Evolutionary conservation across 2,888 invertebrate species (phyloP).

Genomic region (Hypercompe scribonia): DNA sequence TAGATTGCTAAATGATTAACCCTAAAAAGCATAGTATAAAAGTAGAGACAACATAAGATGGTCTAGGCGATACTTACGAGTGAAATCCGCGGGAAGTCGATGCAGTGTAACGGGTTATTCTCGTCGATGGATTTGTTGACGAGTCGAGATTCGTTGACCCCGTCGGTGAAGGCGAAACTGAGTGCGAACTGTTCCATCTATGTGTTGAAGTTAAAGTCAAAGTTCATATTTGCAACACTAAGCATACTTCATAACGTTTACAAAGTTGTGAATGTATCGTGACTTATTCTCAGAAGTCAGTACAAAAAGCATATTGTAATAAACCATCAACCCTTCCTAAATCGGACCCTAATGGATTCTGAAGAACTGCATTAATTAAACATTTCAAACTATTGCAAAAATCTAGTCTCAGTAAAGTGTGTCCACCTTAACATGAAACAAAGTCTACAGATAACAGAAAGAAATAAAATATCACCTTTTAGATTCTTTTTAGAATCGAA

Average conservation of each 20-base stretch:
- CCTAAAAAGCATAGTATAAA: conserved; percentile 56
- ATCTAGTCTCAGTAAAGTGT: neutral
- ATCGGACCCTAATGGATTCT: neutral
- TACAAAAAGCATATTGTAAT: neutral
- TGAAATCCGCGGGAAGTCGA: conserved; percentile 80
- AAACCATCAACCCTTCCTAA: neutral
- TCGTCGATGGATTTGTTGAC: conserved; percentile 85
- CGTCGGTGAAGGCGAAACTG: conserved; percentile 74
- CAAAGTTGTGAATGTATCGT: neutral
- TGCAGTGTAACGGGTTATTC: conserved; percentile 85
- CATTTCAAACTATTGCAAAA: too few relatives aligned
- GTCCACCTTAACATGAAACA: neutral
- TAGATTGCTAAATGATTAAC: conserved; percentile 46
- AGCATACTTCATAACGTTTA: neutral
- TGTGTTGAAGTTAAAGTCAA: conserved; percentile 43
- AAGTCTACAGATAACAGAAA: neutral
- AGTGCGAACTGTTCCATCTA: conserved; percentile 69
- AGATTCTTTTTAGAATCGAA: neutral
- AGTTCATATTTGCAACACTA: conserved; percentile 29
- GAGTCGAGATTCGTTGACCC: conserved; percentile 83
- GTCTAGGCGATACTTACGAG: conserved; percentile 73
- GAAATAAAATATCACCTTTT: neutral
- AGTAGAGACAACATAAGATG: conserved; percentile 62
- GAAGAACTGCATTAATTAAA: too few relatives aligned
- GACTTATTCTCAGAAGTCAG: neutral